A percentile compares a stretch with the other conserved stretches of the same genome.
Evolutionary conservation across 1,140 invertebrate species (phyloP).

Genomic region (Drosophila lacteicornis): DNA sequence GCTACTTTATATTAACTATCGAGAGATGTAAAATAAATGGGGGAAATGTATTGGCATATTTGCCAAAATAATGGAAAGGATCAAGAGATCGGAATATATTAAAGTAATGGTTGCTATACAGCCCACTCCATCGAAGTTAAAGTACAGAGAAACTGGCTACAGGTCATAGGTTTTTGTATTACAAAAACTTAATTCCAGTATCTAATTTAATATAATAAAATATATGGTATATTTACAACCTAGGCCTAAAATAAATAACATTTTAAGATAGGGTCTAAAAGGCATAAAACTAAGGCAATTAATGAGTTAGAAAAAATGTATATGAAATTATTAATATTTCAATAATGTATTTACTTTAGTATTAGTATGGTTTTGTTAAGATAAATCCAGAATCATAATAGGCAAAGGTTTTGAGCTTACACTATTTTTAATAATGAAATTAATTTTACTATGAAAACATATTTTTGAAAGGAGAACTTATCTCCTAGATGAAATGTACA

Average conservation of each 20-base stretch:
- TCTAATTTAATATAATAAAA: not conserved
- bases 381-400: not conserved
- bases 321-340: no score
- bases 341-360: not conserved
- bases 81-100: not conserved
- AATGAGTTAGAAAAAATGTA: no score
- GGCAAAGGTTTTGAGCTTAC: not conserved
- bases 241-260: no score
- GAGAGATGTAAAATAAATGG: not conserved
- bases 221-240: no score
- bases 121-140: not conserved
- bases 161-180: not conserved
- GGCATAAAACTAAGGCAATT: no score
- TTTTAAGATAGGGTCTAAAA: no score
- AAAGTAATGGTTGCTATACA: not conserved
- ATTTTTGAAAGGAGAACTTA: no score
- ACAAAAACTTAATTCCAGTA: not conserved
- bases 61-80: not conserved
- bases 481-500: no score
- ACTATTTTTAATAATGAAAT: no score
- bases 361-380: not conserved
- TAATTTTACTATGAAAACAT: no score
- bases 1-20: not conserved
- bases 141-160: no score
- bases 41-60: not conserved